phyloP scores from a whole-genome alignment of 2,113 vertebrate genomes.

The Microtus oregoni region DNA sequence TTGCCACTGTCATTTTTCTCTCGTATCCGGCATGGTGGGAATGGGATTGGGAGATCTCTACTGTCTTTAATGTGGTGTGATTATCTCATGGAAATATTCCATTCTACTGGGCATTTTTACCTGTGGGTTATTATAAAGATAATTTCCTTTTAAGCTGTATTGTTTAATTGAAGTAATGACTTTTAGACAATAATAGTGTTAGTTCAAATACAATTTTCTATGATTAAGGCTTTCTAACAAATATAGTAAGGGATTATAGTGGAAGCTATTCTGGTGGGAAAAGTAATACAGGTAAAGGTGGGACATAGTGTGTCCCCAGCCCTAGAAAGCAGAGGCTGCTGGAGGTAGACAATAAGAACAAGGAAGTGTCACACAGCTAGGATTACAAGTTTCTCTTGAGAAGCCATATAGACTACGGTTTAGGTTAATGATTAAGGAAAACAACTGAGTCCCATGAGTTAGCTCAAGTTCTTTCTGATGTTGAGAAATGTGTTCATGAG shows the following conservation, averaged over 20 bases:
- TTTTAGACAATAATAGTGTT: neutral
- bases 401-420: neutral
- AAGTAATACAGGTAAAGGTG: neutral
- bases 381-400: neutral
- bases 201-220: neutral
- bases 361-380: neutral
- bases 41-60: neutral
- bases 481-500: neutral
- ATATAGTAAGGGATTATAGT: neutral
- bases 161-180: neutral
- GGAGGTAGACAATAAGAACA: neutral
- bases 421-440: neutral
- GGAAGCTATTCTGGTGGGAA: neutral
- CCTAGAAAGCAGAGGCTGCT: neutral
- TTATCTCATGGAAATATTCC: neutral
- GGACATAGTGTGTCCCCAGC: neutral
- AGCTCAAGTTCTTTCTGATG: neutral
- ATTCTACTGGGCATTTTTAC: neutral
- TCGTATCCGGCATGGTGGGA: neutral
- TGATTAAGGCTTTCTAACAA: neutral
- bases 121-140: neutral
- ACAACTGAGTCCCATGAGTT: neutral
- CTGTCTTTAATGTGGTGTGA: neutral
- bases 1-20: neutral
- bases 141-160: neutral